A percentile compares a stretch with the other conserved stretches of the same genome.
Evolutionary conservation across 1,140 invertebrate genomes (phyloP).

Genomic region (Euborellia annulipes): DNA sequence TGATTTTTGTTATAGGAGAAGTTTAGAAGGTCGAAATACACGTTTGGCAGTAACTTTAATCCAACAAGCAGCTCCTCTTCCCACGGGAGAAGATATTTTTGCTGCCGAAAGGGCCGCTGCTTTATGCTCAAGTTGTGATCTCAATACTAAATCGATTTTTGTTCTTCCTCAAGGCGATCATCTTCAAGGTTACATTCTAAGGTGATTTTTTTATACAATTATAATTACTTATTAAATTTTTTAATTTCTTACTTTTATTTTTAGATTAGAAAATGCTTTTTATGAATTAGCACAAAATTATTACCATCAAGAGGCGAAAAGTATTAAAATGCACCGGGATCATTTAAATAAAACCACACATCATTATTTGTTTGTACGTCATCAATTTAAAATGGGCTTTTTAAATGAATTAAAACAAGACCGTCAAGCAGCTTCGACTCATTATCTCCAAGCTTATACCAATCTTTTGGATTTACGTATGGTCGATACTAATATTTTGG

Average conservation of each 20-base stretch:
- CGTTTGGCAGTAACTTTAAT: slow-evolving; percentile 78
- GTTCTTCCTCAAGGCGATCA: slow-evolving; percentile 81
- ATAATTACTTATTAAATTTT: slow-evolving; percentile 4
- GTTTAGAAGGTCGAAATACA: slow-evolving; percentile 62
- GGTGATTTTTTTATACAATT: no score
- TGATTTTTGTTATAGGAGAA: slow-evolving; percentile 29
- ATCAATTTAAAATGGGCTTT: slow-evolving; percentile 97
- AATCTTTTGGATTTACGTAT: slow-evolving; percentile 74
- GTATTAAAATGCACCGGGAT: slow-evolving; percentile 75
- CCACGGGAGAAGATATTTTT: slow-evolving; percentile 59
- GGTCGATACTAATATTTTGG: slow-evolving; percentile 77
- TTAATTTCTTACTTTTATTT: slow-evolving; percentile 12
- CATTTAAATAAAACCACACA: slow-evolving; percentile 84
- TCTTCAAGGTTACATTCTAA: slow-evolving; percentile 56
- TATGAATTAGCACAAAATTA: slow-evolving; percentile 83
- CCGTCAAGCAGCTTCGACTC: slow-evolving; percentile 62
- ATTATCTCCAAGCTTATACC: slow-evolving; percentile 85
- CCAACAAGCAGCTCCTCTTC: slow-evolving; percentile 58
- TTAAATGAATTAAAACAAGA: slow-evolving; percentile 88
- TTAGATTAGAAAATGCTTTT: slow-evolving; percentile 79
- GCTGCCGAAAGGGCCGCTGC: slow-evolving; percentile 76
- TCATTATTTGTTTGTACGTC: slow-evolving; percentile 80
- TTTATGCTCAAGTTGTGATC: slow-evolving; percentile 77
- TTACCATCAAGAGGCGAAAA: slow-evolving; percentile 77
- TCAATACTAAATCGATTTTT: slow-evolving; percentile 82